Evolutionary conservation across 2,113 vertebrate species (phyloP).

Genomic region (Periophthalmodon schlosseri): DNA sequence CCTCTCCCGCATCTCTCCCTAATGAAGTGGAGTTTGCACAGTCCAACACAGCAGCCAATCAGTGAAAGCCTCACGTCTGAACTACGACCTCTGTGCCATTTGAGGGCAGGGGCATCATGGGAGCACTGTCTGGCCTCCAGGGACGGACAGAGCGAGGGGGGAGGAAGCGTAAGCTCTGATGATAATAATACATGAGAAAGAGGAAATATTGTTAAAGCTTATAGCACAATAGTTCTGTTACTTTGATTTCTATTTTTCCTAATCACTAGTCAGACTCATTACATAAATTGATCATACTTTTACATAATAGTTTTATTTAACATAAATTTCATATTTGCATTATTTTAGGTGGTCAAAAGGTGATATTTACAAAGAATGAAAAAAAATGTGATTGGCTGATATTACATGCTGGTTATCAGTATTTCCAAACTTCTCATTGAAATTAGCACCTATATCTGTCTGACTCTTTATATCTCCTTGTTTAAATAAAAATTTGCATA

Average conservation of each 20-base stretch:
- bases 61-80: conserved; percentile 44
- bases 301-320: too few species aligned
- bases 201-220: conserved; percentile 1
- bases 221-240: not conserved
- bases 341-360: not conserved
- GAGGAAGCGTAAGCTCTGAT: conserved; percentile 4
- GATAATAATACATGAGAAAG: conserved; percentile 1
- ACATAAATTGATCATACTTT: too few species aligned
- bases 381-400: not conserved
- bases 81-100: conserved; percentile 60
- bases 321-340: not conserved
- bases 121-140: conserved; percentile 41
- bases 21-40: conserved; percentile 60
- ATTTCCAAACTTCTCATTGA: too few species aligned
- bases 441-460: too few species aligned
- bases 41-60: conserved; percentile 57
- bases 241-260: too few species aligned
- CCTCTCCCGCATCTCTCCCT: conserved; percentile 48
- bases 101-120: conserved; percentile 48
- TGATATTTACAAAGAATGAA: not conserved
- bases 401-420: not conserved
- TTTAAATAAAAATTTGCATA: too few species aligned
- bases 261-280: too few species aligned
- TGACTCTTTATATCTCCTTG: too few species aligned
- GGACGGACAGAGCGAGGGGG: conserved; percentile 3